phyloP scores from a whole-genome alignment of 2,888 invertebrate species.

The Scaptomyza reducta region DNA sequence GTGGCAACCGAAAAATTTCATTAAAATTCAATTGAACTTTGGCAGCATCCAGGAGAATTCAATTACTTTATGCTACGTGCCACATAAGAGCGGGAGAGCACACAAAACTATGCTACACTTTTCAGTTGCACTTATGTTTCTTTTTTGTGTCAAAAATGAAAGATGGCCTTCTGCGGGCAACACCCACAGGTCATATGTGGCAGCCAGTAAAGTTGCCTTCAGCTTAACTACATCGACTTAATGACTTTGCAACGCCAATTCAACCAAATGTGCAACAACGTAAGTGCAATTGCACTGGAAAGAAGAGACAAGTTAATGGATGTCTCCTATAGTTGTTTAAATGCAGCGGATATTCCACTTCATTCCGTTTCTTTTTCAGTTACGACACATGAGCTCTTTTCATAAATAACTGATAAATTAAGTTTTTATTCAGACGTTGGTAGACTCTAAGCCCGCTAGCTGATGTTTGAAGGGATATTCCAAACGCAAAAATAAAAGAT shows the following conservation, averaged over 20 bases:
- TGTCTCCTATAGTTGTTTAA: background rate
- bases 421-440: too few relatives aligned
- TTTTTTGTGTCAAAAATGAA: constrained; percentile 16
- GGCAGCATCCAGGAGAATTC: constrained; percentile 48
- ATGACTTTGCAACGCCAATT: constrained; percentile 50
- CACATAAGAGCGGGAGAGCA: constrained; percentile 18
- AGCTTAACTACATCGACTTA: constrained; percentile 38
- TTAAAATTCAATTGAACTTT: constrained; percentile 69
- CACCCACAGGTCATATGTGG: constrained; percentile 12
- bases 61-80: constrained; percentile 51
- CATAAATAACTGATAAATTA: too few relatives aligned
- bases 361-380: too few relatives aligned
- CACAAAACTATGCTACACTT: constrained; percentile 32
- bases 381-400: too few relatives aligned
- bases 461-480: constrained; percentile 2
- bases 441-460: too few relatives aligned
- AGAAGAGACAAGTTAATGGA: background rate
- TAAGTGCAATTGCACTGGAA: background rate
- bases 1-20: constrained; percentile 47
- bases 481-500: constrained; percentile 3
- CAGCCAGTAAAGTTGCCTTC: constrained; percentile 15
- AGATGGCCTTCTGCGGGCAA: constrained; percentile 17
- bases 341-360: too few relatives aligned
- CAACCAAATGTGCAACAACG: constrained; percentile 5
- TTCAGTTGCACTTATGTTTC: background rate